A percentile compares a stretch with the other conserved stretches of the same genome.
Conservation (phyloP, 2,797 vertebrate genomes). For the Acrossocheilus fasciatus region DNA sequence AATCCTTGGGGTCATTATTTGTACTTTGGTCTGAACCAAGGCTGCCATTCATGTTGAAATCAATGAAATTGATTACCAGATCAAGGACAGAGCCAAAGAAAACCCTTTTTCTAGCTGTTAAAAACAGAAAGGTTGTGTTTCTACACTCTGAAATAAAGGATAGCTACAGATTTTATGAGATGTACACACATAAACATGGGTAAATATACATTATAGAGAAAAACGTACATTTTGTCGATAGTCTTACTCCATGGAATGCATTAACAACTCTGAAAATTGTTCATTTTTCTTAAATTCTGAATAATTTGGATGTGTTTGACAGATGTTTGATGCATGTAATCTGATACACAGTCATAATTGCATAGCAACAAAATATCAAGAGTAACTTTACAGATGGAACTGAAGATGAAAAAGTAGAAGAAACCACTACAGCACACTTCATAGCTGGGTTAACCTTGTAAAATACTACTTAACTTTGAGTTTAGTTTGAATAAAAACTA, state of each 20-base stretch:
- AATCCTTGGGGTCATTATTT: constrained; percentile 20
- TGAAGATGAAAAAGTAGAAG: neutral
- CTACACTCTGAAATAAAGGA: neutral
- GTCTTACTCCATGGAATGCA: neutral
- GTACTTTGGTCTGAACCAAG: constrained; percentile 33
- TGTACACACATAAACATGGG: neutral
- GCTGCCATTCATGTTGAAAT: constrained; percentile 43
- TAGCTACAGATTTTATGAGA: neutral
- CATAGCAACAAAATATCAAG: neutral
- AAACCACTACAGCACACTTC: neutral
- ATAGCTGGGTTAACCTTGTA: neutral
- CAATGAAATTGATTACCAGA: constrained; percentile 45
- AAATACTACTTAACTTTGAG: neutral
- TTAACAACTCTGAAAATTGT: neutral
- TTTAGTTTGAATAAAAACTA: neutral
- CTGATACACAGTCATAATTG: neutral
- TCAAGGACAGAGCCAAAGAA: constrained; percentile 43
- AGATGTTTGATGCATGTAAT: neutral
- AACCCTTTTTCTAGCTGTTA: constrained; percentile 11
- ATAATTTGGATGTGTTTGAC: neutral
- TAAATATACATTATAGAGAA: neutral
- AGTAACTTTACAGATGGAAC: neutral
- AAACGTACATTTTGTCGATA: neutral
- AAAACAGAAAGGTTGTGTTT: constrained; percentile 4
- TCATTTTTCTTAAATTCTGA: neutral